Conservation (phyloP, 1,140 invertebrate genomes). For the Ephestia elutella region DNA sequence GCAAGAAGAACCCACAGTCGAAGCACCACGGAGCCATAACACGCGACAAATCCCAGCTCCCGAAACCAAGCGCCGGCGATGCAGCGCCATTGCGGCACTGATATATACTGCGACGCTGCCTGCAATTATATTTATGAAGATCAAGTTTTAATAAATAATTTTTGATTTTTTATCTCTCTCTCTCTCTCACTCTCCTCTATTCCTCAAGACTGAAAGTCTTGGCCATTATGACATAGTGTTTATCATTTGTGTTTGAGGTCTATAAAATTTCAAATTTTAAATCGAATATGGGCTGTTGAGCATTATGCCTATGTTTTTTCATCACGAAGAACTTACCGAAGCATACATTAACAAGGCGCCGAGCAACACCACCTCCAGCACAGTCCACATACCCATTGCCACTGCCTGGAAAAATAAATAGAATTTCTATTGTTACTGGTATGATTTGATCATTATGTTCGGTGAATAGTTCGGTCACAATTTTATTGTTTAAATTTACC, state of each 20-base stretch:
- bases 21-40: slow-evolving; percentile 92
- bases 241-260: no score
- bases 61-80: slow-evolving; percentile 90
- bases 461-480: no score
- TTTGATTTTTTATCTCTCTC: no score
- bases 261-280: no score
- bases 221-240: no score
- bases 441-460: background rate
- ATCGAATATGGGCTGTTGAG: no score
- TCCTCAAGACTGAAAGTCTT: no score
- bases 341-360: slow-evolving; percentile 89
- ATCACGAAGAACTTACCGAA: slow-evolving; percentile 81
- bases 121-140: slow-evolving; percentile 65
- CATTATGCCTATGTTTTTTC: no score
- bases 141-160: no score
- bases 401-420: slow-evolving; percentile 78
- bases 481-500: no score
- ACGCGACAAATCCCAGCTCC: slow-evolving; percentile 91
- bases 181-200: no score
- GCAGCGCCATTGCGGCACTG: slow-evolving; percentile 83
- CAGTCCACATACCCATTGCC: slow-evolving; percentile 90
- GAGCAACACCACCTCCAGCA: slow-evolving; percentile 89
- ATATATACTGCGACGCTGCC: slow-evolving; percentile 89
- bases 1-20: slow-evolving; percentile 91
- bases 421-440: background rate